A percentile compares a stretch with the other conserved stretches of the same genome.
These are phyloP conservation scores for Atherinosoma microstoma DNA, from an alignment of 2,797 vertebrate genomes.

Conservation along the genomic window DNA sequence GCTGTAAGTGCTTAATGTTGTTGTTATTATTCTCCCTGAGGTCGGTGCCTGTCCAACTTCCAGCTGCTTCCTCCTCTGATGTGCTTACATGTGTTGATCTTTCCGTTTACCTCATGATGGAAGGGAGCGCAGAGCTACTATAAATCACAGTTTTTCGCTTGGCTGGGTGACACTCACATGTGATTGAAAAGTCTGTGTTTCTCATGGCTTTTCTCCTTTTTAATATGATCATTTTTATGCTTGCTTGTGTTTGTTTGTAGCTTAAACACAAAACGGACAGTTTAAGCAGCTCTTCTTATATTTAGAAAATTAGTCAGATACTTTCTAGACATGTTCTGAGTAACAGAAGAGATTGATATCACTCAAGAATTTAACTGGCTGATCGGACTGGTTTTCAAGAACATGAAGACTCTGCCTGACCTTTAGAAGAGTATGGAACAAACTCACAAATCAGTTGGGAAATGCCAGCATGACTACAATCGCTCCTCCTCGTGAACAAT, in stretches of 20 bases:
- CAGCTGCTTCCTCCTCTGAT: conserved; percentile 82
- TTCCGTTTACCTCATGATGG: conserved; percentile 82
- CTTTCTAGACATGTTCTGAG: conserved; percentile 37
- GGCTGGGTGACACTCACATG: conserved; percentile 56
- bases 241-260: not conserved
- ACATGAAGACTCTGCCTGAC: conserved; percentile 61
- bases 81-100: conserved; percentile 79
- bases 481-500: conserved; percentile 54
- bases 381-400: conserved; percentile 64
- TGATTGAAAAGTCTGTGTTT: conserved; percentile 33
- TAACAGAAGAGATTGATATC: conserved; percentile 60
- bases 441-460: conserved; percentile 70
- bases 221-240: conserved; percentile 14
- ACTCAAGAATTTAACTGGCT: conserved; percentile 58
- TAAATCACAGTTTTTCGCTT: conserved; percentile 69
- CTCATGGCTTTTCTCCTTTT: conserved; percentile 31
- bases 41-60: conserved; percentile 66
- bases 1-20: conserved; percentile 64
- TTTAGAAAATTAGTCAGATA: too few species aligned
- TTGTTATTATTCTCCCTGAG: conserved; percentile 78
- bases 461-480: conserved; percentile 57
- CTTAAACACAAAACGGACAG: conserved; percentile 2
- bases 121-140: conserved; percentile 69
- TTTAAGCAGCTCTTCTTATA: conserved; percentile 19
- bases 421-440: conserved; percentile 65